Conservation (phyloP, 2,797 vertebrate genomes). For the Myripristis murdjan region DNA sequence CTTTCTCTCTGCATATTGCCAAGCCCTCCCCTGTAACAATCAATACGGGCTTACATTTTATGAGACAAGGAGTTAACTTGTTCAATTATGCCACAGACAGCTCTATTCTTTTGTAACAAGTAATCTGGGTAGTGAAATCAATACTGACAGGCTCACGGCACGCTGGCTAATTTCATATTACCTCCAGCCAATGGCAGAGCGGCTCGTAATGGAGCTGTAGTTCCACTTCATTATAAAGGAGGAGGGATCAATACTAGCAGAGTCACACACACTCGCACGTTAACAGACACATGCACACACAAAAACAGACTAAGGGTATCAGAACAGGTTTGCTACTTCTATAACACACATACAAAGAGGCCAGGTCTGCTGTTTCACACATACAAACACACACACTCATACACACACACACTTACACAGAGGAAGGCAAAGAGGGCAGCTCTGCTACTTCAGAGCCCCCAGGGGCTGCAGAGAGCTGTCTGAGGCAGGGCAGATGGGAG, state of each 20-base stretch:
- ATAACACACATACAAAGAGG: slow-evolving; percentile 31
- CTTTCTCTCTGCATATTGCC: slow-evolving; percentile 87
- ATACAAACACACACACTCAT: slow-evolving; percentile 58
- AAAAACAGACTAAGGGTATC: not conserved
- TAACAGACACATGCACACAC: not conserved
- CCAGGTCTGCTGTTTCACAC: slow-evolving; percentile 56
- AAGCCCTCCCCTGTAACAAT: slow-evolving; percentile 87
- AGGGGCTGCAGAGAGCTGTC: slow-evolving; percentile 67
- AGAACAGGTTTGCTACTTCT: not conserved
- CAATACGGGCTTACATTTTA: slow-evolving; percentile 98
- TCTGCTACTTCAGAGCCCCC: slow-evolving; percentile 63
- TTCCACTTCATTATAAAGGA: slow-evolving; percentile 94
- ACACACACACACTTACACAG: slow-evolving; percentile 48
- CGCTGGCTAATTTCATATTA: slow-evolving; percentile 99
- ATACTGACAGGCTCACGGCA: slow-evolving; percentile 97
- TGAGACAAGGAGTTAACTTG: slow-evolving; percentile 99
- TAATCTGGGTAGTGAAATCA: slow-evolving; percentile 99
- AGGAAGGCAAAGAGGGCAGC: slow-evolving; percentile 63
- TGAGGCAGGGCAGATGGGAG: slow-evolving; percentile 71
- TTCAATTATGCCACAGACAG: slow-evolving; percentile 99
- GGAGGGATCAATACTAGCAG: slow-evolving; percentile 91
- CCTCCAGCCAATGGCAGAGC: slow-evolving; percentile 93
- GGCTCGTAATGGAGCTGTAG: slow-evolving; percentile 95
- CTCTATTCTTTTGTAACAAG: slow-evolving; percentile 99
- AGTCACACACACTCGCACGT: slow-evolving; percentile 58